Base-by-base conservation (phyloP, 2,797 vertebrate species). In the Threskiornis aethiopicus region DNA sequence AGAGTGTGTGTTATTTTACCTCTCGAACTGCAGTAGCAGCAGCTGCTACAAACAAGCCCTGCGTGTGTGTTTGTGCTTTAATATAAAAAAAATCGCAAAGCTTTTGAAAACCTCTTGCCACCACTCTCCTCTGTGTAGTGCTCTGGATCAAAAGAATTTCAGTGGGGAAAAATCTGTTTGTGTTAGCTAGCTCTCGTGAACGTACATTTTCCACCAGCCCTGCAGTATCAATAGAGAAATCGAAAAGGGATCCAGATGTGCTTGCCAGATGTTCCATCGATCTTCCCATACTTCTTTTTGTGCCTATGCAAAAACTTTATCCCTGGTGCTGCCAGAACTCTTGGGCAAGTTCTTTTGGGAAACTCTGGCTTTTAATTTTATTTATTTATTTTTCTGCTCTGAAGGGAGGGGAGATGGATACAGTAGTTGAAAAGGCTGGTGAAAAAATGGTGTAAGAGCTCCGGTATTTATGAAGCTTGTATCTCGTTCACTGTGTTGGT, bases 281-380 rank as follows among this genome's bases (percentile, higher is more conserved):
- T 95, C 67, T 89, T 72, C 54, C 24, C 25, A 16, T 76, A 39
- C 80, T 95, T 93, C 67, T 69, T 89, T 90, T 80, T 82, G 78
- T 62, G 91, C 62, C 87, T 59, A 57, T 82, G 89, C 82, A 96
- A 86, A 95, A 95, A 96, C 90, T 96, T 96, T 95, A 85, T 76
- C 41, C 58, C 13, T 65, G 67, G 70, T 82, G 72, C 71, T 95
- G 77, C 78, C 51, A 93, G 73, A 96, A 97, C 85, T 95, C 83
- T 80, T 3, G 5, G 41, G 39, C 49, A 85, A 95, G 90, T 95
- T 89, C 35, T 86, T 94, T 91, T 31, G 71, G 90, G 71, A 91
- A 87, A 75, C 80, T 97, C 91, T 83, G 52, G 42, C 33, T 35
- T 73, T 71, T 51, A 33, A 76, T 89, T 72, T 47, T 62, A 54